Percentiles rank a stretch among this genome's conserved stretches.
Conservation (phyloP, 2,888 invertebrate species). For the Trissolcus brochymenae region DNA sequence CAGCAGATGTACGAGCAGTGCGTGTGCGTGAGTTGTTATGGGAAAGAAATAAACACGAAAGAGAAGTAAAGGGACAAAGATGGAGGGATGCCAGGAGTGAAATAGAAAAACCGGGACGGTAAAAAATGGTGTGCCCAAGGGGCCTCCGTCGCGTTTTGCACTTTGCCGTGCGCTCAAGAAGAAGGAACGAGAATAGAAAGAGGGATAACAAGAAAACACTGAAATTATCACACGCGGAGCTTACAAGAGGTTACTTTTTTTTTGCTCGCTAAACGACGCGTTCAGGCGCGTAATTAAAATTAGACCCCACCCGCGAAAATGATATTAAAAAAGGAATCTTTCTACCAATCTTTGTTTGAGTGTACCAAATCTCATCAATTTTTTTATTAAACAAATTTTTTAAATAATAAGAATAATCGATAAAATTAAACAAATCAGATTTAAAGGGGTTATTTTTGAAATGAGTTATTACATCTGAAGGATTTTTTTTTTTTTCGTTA, state of each 20-base stretch:
- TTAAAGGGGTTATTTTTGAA: too few species aligned
- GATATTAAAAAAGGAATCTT: slow-evolving; percentile 15
- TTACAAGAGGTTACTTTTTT: slow-evolving; percentile 54
- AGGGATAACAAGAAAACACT: slow-evolving; percentile 61
- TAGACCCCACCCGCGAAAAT: slow-evolving; percentile 42
- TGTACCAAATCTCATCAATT: too few species aligned
- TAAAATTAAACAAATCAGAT: too few species aligned
- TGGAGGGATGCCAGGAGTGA: slow-evolving; percentile 4
- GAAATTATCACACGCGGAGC: slow-evolving; percentile 67
- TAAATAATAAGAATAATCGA: too few species aligned
- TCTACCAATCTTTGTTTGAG: not conserved
- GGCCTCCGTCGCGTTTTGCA: slow-evolving; percentile 57
- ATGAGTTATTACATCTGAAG: too few species aligned
- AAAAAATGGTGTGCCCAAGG: slow-evolving; percentile 25
- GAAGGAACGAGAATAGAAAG: slow-evolving; percentile 46
- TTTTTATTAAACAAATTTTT: too few species aligned
- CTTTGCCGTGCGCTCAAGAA: slow-evolving; percentile 37
- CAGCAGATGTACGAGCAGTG: slow-evolving; percentile 64
- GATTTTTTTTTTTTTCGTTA: not conserved
- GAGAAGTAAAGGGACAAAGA: slow-evolving; percentile 2
- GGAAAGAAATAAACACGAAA: slow-evolving; percentile 39
- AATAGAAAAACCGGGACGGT: slow-evolving; percentile 19
- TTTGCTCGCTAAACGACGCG: slow-evolving; percentile 52
- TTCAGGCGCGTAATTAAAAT: slow-evolving; percentile 44
- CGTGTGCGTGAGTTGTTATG: slow-evolving; percentile 61